These are phyloP conservation scores for Melinaea menophilus DNA, from an alignment of 2,888 invertebrate genomes.

Conservation along the genomic window DNA sequence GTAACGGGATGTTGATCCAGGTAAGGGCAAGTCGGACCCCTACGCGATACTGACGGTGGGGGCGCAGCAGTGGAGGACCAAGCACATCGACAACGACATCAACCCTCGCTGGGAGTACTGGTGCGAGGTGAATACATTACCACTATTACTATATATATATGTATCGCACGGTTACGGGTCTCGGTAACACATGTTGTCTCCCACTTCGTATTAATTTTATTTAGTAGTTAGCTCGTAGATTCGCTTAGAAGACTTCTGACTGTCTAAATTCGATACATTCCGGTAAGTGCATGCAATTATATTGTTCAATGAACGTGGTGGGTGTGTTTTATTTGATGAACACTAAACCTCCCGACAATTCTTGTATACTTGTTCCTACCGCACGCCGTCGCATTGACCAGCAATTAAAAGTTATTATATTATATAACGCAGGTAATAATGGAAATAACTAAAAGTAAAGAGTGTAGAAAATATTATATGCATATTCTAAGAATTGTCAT, in stretches of 20 bases:
- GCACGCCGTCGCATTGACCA: no score
- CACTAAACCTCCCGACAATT: no score
- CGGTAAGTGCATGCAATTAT: constrained; percentile 1
- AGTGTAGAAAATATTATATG: no score
- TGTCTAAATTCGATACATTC: not conserved
- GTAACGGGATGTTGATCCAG: constrained; percentile 50
- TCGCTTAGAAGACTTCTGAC: not conserved
- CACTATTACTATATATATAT: not conserved
- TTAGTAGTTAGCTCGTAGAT: no score
- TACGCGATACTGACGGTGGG: constrained; percentile 95
- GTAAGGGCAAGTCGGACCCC: constrained; percentile 98
- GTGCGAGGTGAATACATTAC: constrained; percentile 89
- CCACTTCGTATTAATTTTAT: no score
- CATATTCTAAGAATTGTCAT: no score
- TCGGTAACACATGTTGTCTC: no score
- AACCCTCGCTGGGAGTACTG: constrained; percentile 98
- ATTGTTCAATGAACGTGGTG: not conserved
- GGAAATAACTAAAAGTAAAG: no score
- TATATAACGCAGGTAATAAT: no score
- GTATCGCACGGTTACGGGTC: no score
- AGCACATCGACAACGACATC: constrained; percentile 94
- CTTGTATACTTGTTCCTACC: no score
- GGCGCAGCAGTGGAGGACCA: constrained; percentile 94
- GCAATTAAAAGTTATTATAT: no score
- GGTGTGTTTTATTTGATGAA: not conserved